phyloP scores from a whole-genome alignment of 2,888 invertebrate genomes.

The Megaustenia siamemsis region DNA sequence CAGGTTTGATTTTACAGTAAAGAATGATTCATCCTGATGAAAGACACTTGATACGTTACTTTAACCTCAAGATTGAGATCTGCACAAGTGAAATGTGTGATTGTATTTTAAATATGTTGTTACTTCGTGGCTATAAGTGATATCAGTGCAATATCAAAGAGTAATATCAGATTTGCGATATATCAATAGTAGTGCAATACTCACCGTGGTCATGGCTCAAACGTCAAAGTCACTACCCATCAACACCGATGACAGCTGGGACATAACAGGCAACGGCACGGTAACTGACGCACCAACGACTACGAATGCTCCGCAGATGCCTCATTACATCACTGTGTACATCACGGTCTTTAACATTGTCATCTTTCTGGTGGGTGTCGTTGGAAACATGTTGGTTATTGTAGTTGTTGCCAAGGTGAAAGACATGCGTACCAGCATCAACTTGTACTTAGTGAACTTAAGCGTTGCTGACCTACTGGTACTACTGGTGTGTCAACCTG shows the following conservation, averaged over 20 bases:
- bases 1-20: too few relatives aligned
- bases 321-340: slow-evolving; percentile 89
- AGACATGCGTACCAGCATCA: slow-evolving; percentile 96
- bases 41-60: too few relatives aligned
- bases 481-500: slow-evolving; percentile 93
- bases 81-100: too few relatives aligned
- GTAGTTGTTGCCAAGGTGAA: slow-evolving; percentile 94
- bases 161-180: too few relatives aligned
- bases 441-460: slow-evolving; percentile 95
- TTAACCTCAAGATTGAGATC: too few relatives aligned
- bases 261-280: not conserved
- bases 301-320: slow-evolving; percentile 43
- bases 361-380: slow-evolving; percentile 92
- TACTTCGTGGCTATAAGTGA: too few relatives aligned
- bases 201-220: not conserved
- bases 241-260: slow-evolving; percentile 16
- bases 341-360: slow-evolving; percentile 93
- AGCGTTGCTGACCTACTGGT: slow-evolving; percentile 96
- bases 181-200: too few relatives aligned
- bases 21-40: too few relatives aligned
- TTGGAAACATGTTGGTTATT: slow-evolving; percentile 95
- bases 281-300: not conserved
- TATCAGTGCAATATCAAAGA: too few relatives aligned
- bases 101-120: too few relatives aligned
- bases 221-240: not conserved